Evolutionary conservation across 2,113 vertebrate genomes (phyloP).

Genomic region (Microcebus ravelobensis): DNA sequence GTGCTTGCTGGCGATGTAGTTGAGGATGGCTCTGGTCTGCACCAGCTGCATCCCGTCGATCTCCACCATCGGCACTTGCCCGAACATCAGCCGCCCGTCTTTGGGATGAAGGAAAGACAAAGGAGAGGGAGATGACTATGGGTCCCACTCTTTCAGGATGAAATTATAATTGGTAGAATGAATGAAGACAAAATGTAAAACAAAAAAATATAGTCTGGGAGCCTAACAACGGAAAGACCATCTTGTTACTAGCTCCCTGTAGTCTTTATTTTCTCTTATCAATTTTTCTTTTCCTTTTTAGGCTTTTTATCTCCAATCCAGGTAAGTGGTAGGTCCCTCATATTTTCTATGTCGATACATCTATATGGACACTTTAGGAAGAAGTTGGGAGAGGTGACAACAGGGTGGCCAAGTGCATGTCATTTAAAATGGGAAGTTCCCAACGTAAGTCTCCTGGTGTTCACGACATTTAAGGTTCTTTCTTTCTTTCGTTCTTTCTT

Average conservation of each 20-base stretch:
- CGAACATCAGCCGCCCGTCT: no score
- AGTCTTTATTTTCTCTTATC: neutral
- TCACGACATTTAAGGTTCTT: neutral
- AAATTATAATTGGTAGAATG: neutral
- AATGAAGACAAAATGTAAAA: neutral
- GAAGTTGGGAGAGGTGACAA: neutral
- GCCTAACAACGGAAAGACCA: neutral
- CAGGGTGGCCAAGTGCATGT: fast-evolving
- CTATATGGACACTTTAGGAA: neutral
- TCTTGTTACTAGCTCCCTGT: neutral
- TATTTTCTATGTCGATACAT: neutral
- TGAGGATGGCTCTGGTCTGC: no score
- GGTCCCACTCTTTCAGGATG: no score
- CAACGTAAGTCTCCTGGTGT: neutral
- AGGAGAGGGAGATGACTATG: no score
- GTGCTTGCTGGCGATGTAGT: no score
- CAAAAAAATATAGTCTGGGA: neutral
- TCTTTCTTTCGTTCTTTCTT: neutral
- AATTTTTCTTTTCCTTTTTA: neutral
- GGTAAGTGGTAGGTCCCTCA: neutral
- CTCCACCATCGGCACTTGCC: no score
- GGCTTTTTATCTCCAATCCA: neutral
- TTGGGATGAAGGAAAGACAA: no score
- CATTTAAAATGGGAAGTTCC: neutral
- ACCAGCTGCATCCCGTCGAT: no score